Evolutionary conservation across 2,113 vertebrate genomes (phyloP), one percentile per base, ranked within the genome.

Genomic region (Ictalurus furcatus): DNA sequence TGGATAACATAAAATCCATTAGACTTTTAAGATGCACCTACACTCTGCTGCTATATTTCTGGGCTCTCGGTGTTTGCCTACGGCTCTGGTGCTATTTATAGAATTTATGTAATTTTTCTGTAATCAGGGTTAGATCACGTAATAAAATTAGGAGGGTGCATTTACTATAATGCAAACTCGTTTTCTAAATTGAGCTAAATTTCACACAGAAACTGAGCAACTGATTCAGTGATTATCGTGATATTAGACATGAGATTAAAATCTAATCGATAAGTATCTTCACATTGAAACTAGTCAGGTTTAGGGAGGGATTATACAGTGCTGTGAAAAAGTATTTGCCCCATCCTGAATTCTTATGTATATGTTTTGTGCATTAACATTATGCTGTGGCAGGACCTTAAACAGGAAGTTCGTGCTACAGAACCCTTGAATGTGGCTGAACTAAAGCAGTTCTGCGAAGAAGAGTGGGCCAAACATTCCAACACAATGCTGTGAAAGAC

Each of bases 1-100:
- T 87, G 81, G 52, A n/a, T 25, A 87, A 69, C 80, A 83, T 54
- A 87, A 76, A 90, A 90, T 84, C 80, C 85, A 87, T 90, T 79
- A 79, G 59, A 34, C n/a, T 30, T 63, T 69, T 28, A 67, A 84
- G 34, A 85, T 59, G 59, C 80, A 87, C 85, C 85, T 84, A 52
- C 58, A 23, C 16, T 40, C 23, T 58, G n/a, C 67, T 44, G 67
- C 56, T 71, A 48, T 69, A 37, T 58, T 48, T 59, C 61, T 86
- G 79, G 61, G 16, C 78, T 54, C n/a, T 34, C 37, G 30, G 82
- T 28, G 28, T 88, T 82, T 23, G 82, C 82, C 54, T 73, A 73
- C 6, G 8, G 44, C n/a, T 34, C 54, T 28, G 7, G 28, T 30
- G 8, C 34, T 84, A 48, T 87, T 80, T 13, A 6, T 79, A 14